These are phyloP conservation scores for Leucozona laternaria DNA, from an alignment of 2,888 invertebrate species.

Conservation along the genomic window DNA sequence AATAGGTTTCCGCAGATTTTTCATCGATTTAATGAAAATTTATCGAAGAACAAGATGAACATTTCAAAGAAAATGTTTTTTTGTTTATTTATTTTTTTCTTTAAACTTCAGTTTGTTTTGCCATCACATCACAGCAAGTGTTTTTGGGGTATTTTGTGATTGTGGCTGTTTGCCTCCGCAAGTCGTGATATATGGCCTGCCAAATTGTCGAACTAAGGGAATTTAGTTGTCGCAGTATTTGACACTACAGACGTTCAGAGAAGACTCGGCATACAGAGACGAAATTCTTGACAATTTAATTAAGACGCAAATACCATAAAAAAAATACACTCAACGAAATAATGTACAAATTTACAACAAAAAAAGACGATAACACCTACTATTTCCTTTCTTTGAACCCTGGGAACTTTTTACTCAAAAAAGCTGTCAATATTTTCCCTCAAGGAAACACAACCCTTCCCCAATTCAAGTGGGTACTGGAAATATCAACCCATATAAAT, in stretches of 20 bases:
- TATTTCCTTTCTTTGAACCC: background rate
- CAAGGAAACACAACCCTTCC: background rate
- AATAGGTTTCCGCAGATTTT: conserved; percentile 54
- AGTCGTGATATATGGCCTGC: conserved; percentile 71
- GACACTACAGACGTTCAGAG: conserved; percentile 10
- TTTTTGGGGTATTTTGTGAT: conserved; percentile 45
- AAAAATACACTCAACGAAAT: background rate
- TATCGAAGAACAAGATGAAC: conserved; percentile 8
- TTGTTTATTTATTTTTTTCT: background rate
- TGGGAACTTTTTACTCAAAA: background rate
- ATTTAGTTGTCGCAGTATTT: conserved; percentile 60
- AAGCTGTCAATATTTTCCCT: background rate
- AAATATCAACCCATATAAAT: background rate
- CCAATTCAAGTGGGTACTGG: background rate
- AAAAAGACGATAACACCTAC: background rate
- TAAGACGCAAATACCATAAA: background rate
- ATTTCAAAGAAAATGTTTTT: conserved; percentile 51
- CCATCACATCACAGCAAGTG: conserved; percentile 1
- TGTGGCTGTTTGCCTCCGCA: conserved; percentile 27
- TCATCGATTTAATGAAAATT: conserved; percentile 31
- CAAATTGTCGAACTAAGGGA: conserved; percentile 71
- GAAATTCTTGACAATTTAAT: conserved; percentile 2
- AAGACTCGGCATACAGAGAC: background rate
- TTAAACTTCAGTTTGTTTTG: background rate
- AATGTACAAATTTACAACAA: background rate